A percentile compares a stretch with the other conserved stretches of the same genome.
phyloP scores from a whole-genome alignment of 30 jellyfish, hydroid and myxozoan genomes.

The Sanderia malayensis region DNA sequence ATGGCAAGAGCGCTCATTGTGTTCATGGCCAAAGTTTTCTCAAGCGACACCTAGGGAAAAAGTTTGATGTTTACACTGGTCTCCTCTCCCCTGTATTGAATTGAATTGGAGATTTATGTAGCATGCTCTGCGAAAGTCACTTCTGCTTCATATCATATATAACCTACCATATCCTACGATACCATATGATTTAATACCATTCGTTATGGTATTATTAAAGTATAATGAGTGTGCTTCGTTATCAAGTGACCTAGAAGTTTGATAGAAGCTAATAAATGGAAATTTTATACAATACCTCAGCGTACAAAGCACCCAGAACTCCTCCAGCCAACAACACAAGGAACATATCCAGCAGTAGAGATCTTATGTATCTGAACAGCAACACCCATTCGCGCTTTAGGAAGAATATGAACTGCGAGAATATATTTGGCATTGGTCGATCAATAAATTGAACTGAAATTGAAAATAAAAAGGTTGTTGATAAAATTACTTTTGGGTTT shows the following conservation, averaged over 20 bases:
- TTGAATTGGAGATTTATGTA: too few relatives aligned
- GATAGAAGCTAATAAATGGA: background rate
- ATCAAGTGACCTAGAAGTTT: background rate
- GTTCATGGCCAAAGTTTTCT: conserved; percentile 55
- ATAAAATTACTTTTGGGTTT: too few relatives aligned
- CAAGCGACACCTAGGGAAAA: conserved; percentile 29
- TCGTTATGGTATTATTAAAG: too few relatives aligned
- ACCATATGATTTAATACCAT: too few relatives aligned
- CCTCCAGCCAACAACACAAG: conserved; percentile 74
- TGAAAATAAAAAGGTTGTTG: too few relatives aligned
- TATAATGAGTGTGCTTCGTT: too few relatives aligned
- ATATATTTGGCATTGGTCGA: conserved; percentile 52
- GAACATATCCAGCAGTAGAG: conserved; percentile 53
- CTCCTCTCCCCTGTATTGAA: too few relatives aligned
- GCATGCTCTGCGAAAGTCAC: too few relatives aligned
- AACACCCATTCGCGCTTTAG: conserved; percentile 50
- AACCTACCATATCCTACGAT: too few relatives aligned
- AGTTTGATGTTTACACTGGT: too few relatives aligned
- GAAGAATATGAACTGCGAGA: conserved; percentile 39
- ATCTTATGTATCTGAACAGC: conserved; percentile 53
- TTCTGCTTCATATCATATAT: too few relatives aligned
- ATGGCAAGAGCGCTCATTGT: conserved; percentile 60
- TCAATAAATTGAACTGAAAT: conserved; percentile 7
- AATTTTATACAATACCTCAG: conserved; percentile 45
- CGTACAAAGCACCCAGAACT: conserved; percentile 60